These are phyloP conservation scores for Hymenochirus boettgeri DNA, from an alignment of 2,113 vertebrate genomes.

Conservation along the genomic window DNA sequence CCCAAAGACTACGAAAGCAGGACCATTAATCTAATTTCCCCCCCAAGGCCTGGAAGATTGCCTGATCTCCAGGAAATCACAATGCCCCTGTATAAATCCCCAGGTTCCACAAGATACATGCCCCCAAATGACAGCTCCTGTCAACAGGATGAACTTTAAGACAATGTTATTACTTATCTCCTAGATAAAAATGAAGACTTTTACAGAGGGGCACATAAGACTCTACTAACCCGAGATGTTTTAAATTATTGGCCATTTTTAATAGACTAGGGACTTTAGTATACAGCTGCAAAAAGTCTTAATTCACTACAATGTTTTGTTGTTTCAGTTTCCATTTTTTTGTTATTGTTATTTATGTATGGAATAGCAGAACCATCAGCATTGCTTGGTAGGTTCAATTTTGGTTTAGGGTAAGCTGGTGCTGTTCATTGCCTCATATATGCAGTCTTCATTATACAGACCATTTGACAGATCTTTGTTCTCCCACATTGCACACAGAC, in stretches of 20 bases:
- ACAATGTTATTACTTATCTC: not conserved
- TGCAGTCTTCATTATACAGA: not conserved
- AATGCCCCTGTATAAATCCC: slow-evolving; percentile 77
- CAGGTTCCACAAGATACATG: slow-evolving; percentile 69
- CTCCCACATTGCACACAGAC: too few species aligned
- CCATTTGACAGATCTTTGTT: too few species aligned
- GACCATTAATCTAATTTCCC: slow-evolving; percentile 78
- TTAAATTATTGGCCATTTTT: slow-evolving; percentile 67
- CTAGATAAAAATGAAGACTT: slow-evolving; percentile 41
- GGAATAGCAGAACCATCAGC: not conserved
- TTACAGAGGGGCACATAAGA: slow-evolving; percentile 33
- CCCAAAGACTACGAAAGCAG: slow-evolving; percentile 85
- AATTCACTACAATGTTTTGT: not conserved
- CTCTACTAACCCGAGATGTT: slow-evolving; percentile 55
- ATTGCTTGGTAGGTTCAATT: not conserved
- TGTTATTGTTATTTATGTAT: not conserved
- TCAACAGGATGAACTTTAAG: slow-evolving; percentile 59
- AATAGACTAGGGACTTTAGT: slow-evolving; percentile 32
- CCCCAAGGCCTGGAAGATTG: slow-evolving; percentile 78
- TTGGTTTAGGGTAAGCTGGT: not conserved
- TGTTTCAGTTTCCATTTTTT: not conserved
- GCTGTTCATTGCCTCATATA: not conserved
- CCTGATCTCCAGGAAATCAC: slow-evolving; percentile 84
- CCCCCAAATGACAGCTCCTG: slow-evolving; percentile 60
- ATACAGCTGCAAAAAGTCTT: slow-evolving; percentile 27